Conservation (phyloP, 1,140 invertebrate species). For the Saccostrea cuccullata region DNA sequence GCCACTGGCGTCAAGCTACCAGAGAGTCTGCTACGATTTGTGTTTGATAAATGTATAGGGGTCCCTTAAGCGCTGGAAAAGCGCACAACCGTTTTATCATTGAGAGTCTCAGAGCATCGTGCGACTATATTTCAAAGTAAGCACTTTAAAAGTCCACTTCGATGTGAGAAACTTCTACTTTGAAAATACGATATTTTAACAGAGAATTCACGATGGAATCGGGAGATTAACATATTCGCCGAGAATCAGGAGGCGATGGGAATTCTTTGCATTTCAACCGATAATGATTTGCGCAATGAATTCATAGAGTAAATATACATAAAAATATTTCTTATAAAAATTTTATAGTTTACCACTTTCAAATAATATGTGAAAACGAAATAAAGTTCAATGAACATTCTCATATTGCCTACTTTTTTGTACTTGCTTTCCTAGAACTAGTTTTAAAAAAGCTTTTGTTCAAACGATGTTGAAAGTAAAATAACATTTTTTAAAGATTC, state of each 20-base stretch:
- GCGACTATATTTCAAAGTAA: slow-evolving; percentile 24
- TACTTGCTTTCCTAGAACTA: too few relatives aligned
- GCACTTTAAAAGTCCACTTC: slow-evolving; percentile 9
- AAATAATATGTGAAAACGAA: too few relatives aligned
- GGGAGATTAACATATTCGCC: not conserved
- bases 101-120: not conserved
- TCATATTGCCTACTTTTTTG: too few relatives aligned
- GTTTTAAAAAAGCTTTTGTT: too few relatives aligned
- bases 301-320: too few relatives aligned
- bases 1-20: not conserved
- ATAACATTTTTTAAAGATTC: too few relatives aligned
- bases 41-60: slow-evolving; percentile 21
- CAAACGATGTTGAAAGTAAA: too few relatives aligned
- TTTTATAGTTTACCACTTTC: too few relatives aligned
- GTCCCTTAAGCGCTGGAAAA: slow-evolving; percentile 10
- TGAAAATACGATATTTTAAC: slow-evolving; percentile 6
- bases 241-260: not conserved
- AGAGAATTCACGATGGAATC: not conserved
- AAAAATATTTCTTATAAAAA: too few relatives aligned
- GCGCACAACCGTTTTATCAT: slow-evolving; percentile 26
- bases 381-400: too few relatives aligned
- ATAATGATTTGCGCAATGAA: not conserved
- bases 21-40: not conserved
- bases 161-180: slow-evolving; percentile 37
- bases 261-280: not conserved